phyloP scores from a whole-genome alignment of 2,113 vertebrate species.

The Canis aureus region DNA sequence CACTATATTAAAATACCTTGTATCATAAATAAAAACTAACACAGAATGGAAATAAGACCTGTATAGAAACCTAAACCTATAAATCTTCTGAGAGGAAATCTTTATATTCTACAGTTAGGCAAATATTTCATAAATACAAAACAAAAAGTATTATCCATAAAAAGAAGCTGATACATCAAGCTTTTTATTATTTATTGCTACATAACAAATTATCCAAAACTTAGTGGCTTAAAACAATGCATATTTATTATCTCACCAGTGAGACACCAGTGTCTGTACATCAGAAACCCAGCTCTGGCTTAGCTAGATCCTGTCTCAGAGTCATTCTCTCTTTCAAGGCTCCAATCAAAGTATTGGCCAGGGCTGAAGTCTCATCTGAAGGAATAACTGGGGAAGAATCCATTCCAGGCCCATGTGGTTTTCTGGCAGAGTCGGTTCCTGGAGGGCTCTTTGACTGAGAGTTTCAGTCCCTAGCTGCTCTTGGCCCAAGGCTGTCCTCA shows the following conservation, averaged over 20 bases:
- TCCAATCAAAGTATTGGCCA: not conserved
- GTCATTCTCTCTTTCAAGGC: not conserved
- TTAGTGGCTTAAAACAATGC: not conserved
- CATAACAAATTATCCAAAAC: not conserved
- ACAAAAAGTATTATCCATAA: not conserved
- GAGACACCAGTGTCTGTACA: not conserved
- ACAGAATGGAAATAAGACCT: not conserved
- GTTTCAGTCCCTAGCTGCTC: not conserved
- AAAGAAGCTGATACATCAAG: not conserved
- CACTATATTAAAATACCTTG: not conserved
- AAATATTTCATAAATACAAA: not conserved
- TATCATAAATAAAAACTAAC: not conserved
- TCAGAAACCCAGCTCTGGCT: not conserved
- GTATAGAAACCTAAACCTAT: not conserved
- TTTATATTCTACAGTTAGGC: not conserved
- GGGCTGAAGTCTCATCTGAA: not conserved
- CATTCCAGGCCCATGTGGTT: not conserved
- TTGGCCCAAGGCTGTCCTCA: not conserved
- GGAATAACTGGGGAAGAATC: too few relatives aligned
- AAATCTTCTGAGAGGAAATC: not conserved
- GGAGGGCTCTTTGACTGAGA: not conserved
- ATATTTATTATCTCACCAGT: not conserved
- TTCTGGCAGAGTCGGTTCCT: not conserved
- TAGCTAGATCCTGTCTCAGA: not conserved
- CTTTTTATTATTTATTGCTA: not conserved